Evolutionary conservation across 2,888 invertebrate species (phyloP).

Genomic region (Catonia carolina): DNA sequence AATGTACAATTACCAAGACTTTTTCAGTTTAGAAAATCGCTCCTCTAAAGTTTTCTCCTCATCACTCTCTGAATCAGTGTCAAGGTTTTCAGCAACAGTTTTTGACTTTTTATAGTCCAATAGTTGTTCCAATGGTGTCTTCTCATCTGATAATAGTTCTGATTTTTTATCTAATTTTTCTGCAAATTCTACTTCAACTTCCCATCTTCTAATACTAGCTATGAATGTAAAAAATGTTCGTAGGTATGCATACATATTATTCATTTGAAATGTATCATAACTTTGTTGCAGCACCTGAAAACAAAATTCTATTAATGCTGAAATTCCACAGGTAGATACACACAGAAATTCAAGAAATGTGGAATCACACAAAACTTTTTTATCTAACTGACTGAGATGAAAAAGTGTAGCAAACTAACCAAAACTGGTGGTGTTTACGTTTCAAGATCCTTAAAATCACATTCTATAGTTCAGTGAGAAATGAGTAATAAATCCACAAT

Average conservation of each 20-base stretch:
- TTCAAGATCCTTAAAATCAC: too few relatives aligned
- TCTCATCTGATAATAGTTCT: neutral
- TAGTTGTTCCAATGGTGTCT: slow-evolving; percentile 15
- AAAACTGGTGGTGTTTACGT: too few relatives aligned
- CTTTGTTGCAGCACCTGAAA: slow-evolving; percentile 54
- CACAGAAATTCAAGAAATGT: too few relatives aligned
- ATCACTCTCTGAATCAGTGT: slow-evolving; percentile 17
- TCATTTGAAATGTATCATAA: slow-evolving; percentile 52
- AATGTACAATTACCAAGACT: too few relatives aligned
- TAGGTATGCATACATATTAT: slow-evolving; percentile 55
- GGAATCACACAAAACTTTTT: too few relatives aligned
- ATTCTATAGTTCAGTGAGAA: too few relatives aligned
- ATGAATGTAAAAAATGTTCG: slow-evolving; percentile 65
- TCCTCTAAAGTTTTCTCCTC: slow-evolving; percentile 12
- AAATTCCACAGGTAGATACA: neutral
- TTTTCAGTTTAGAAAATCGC: neutral
- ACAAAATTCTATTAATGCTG: slow-evolving; percentile 4
- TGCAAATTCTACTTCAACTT: slow-evolving; percentile 18
- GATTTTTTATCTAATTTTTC: slow-evolving; percentile 17
- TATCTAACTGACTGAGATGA: too few relatives aligned
- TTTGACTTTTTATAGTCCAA: slow-evolving; percentile 19
- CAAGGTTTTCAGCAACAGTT: slow-evolving; percentile 8
- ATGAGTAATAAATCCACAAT: too few relatives aligned
- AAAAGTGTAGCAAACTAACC: too few relatives aligned
- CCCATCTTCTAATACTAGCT: slow-evolving; percentile 54